These are phyloP conservation scores for Cyclopterus lumpus DNA, from an alignment of 2,797 vertebrate species.

Conservation along the genomic window DNA sequence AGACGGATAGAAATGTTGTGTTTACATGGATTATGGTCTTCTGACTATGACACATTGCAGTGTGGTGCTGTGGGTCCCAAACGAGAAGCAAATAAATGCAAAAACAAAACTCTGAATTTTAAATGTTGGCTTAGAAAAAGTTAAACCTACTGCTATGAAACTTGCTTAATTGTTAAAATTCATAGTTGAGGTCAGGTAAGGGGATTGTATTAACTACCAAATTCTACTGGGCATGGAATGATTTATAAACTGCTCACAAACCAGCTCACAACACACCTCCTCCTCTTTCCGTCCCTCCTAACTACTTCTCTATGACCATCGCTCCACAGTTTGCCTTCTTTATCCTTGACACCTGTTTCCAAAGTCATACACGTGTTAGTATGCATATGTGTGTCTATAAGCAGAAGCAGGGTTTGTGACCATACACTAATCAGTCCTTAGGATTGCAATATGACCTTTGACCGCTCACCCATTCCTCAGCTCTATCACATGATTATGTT, in stretches of 20 bases:
- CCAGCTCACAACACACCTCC: constrained; percentile 10
- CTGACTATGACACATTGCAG: constrained; percentile 60
- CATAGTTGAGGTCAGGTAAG: constrained; percentile 1
- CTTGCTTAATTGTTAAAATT: constrained; percentile 17
- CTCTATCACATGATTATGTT: not conserved
- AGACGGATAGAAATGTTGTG: constrained; percentile 55
- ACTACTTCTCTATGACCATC: constrained; percentile 3
- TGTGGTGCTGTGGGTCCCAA: not conserved
- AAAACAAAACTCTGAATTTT: constrained; percentile 17
- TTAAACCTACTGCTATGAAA: not conserved
- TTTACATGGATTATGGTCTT: constrained; percentile 68
- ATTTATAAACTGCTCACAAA: constrained; percentile 60
- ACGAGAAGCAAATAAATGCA: constrained; percentile 34
- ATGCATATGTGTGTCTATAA: constrained; percentile 57
- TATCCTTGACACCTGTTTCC: constrained; percentile 53
- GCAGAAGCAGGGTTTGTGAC: constrained; percentile 57
- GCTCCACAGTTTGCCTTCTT: constrained; percentile 24
- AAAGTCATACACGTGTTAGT: constrained; percentile 64
- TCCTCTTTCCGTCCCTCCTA: not conserved
- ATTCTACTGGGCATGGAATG: constrained; percentile 16
- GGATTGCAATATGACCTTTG: constrained; percentile 61
- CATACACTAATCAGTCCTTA: constrained; percentile 65
- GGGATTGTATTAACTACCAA: constrained; percentile 6
- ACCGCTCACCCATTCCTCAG: constrained; percentile 53
- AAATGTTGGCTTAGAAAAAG: constrained; percentile 25